Conservation (phyloP, 2,797 vertebrate genomes). For the Phrynocephalus guinanensis region DNA sequence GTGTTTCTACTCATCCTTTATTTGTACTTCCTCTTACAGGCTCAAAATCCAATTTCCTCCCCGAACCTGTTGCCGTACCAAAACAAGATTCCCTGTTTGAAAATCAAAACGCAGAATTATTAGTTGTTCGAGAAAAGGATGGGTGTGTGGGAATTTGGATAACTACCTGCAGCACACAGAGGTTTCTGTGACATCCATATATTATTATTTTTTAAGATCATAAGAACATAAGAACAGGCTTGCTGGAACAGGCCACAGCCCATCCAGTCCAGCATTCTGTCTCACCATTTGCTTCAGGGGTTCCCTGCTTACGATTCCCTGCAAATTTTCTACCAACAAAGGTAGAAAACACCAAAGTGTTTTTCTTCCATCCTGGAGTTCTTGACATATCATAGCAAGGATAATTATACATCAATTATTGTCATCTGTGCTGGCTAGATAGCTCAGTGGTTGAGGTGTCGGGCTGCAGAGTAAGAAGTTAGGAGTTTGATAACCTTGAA, state of each 20-base stretch:
- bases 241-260: too few relatives aligned
- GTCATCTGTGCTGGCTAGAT: not conserved
- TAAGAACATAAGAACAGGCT: too few relatives aligned
- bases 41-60: constrained; percentile 71
- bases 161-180: constrained; percentile 33
- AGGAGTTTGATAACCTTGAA: too few relatives aligned
- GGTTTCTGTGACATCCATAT: constrained; percentile 1
- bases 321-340: not conserved
- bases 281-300: too few relatives aligned
- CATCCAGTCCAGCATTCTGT: too few relatives aligned
- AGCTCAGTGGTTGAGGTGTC: too few relatives aligned
- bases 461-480: too few relatives aligned
- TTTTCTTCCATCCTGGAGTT: constrained; percentile 4
- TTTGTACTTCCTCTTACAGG: constrained; percentile 60
- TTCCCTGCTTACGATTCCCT: too few relatives aligned
- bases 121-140: constrained; percentile 41
- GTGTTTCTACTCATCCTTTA: constrained; percentile 63
- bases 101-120: constrained; percentile 31
- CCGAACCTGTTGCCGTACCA: constrained; percentile 31
- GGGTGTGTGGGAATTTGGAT: constrained; percentile 35
- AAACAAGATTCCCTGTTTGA: constrained; percentile 47
- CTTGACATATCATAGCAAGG: not conserved
- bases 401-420: not conserved
- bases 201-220: not conserved
- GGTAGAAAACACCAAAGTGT: constrained; percentile 39